These are phyloP conservation scores for Eupithecia subumbrata DNA, from an alignment of 2,888 invertebrate species.

Conservation along the genomic window DNA sequence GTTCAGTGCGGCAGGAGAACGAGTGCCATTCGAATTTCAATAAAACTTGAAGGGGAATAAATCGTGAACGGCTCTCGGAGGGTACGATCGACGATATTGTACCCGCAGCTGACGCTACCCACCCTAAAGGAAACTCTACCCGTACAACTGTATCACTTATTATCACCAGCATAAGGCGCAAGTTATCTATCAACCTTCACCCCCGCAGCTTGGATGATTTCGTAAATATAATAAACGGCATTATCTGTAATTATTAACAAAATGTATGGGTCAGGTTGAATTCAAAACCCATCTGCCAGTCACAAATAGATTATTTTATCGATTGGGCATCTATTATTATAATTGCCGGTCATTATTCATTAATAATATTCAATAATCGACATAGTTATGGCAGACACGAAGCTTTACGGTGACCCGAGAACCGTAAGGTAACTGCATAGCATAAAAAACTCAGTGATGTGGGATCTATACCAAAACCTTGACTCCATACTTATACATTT, in stretches of 20 bases:
- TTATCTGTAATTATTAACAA: constrained; percentile 23
- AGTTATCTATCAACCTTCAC: constrained; percentile 13
- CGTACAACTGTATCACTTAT: constrained; percentile 27
- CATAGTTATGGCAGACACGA: constrained; percentile 1
- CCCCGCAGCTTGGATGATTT: constrained; percentile 18
- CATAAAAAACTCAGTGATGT: background rate
- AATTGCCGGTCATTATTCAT: constrained; percentile 46
- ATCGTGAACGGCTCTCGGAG: constrained; percentile 56
- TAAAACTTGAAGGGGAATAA: constrained; percentile 76
- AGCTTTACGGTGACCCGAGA: background rate
- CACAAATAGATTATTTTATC: constrained; percentile 47
- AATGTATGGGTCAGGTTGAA: constrained; percentile 43
- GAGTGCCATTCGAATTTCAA: constrained; percentile 71
- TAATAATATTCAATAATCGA: constrained; percentile 30
- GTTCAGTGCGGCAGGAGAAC: constrained; percentile 47
- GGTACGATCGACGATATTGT: constrained; percentile 53
- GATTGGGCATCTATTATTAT: constrained; percentile 49
- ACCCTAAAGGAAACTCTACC: constrained; percentile 22
- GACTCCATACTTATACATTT: background rate
- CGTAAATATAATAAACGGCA: constrained; percentile 50
- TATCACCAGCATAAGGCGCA: constrained; percentile 14
- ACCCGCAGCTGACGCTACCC: constrained; percentile 62
- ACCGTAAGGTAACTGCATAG: background rate
- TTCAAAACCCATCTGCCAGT: constrained; percentile 50
- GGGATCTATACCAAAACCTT: background rate